Base-by-base conservation (phyloP, 2,113 vertebrate species). In the Sceloporus tristichus region DNA sequence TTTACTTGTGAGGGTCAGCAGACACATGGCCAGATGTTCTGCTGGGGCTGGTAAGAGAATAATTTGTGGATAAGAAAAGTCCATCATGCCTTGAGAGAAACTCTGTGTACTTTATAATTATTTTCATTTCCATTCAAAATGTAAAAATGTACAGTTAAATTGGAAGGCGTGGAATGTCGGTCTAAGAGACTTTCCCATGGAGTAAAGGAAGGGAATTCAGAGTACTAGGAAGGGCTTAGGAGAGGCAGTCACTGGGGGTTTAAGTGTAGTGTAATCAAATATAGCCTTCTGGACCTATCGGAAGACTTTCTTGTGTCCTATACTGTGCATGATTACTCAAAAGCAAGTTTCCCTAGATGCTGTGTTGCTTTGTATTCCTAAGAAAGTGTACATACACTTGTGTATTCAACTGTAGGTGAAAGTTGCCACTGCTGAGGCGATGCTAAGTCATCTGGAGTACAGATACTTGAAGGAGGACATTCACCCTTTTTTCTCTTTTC, bases 21-120 rank as follows among this genome's bases (percentile, higher is more conserved):
- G 77, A 62, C 38, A 0, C 80, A 68, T n/a, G 0, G 34, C 89
- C 95, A 95, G 94, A 95, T 94, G 95, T 95, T 91, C 92, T 92
- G 80, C 93, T 93, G 90, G 0, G 0, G 66, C 0, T 84, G 75
- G 85, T 25, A 77, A 91, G 75, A 74, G 89, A 87, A 48, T 84
- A 23, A 0, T 53, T 88, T 87, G 84, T 0, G 11, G 92, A 83
- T 88, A 56, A 94, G 85, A 91, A 85, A 79, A 92, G 79, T 81
- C 66, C 87, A 79, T 40, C 77, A 59, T 0, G 87, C 53, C 79
- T 90, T 68, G 71, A 89, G 82, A 90, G 86, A 88, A 90, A 86
- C 90, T 79, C 84, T 86, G 84, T 73, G 74, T 89, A 89, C n/a
- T 48, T 86, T 66, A 79, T 91, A 92, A 94, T 77, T 82, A 92